A percentile compares a stretch with the other conserved stretches of the same genome.
Conservation (phyloP, 2,888 invertebrate species). For the Cataglyphis cursor region DNA sequence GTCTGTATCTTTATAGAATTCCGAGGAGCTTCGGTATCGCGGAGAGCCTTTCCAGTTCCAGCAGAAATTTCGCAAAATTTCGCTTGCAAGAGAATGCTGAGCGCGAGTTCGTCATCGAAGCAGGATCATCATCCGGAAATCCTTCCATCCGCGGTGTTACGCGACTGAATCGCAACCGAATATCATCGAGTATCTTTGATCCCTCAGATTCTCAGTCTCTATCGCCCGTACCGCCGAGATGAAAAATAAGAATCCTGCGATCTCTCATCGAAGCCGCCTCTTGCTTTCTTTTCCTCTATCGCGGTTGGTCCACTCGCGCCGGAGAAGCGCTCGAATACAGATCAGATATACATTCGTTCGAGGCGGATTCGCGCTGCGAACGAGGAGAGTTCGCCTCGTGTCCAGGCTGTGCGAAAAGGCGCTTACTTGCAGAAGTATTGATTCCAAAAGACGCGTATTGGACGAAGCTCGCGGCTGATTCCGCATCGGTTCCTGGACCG, state of each 20-base stretch:
- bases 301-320: constrained; percentile 48
- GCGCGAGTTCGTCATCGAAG: not conserved
- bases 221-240: constrained; percentile 38
- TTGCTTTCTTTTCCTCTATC: constrained; percentile 68
- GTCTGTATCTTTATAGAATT: not conserved
- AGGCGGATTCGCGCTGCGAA: constrained; percentile 64
- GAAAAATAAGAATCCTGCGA: constrained; percentile 42
- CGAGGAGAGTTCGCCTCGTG: constrained; percentile 65
- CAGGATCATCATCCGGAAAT: constrained; percentile 9
- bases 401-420: constrained; percentile 73
- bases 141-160: not conserved
- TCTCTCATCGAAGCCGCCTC: constrained; percentile 68
- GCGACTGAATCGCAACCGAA: constrained; percentile 33
- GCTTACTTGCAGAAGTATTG: constrained; percentile 36
- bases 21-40: not conserved
- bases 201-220: constrained; percentile 54
- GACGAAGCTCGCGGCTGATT: not conserved
- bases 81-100: constrained; percentile 12
- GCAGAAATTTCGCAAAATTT: not conserved
- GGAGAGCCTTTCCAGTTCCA: constrained; percentile 1
- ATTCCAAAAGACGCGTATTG: not conserved
- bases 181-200: constrained; percentile 34
- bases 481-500: not conserved
- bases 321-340: not conserved
- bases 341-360: constrained; percentile 24